Evolutionary conservation across 2,888 invertebrate species (phyloP).

Genomic region (Epirrita christyi): DNA sequence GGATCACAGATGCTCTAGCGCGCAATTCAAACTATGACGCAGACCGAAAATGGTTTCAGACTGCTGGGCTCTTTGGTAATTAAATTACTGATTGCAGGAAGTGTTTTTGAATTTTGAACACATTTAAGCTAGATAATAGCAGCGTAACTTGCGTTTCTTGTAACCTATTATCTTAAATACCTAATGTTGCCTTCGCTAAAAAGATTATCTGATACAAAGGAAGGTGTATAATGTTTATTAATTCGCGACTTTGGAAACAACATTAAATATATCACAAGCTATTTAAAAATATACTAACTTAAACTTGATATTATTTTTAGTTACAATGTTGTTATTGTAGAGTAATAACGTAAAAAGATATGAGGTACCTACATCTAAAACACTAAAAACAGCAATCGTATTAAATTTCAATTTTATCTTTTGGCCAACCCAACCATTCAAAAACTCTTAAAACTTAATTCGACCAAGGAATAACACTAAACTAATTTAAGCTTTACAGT

Average conservation of each 20-base stretch:
- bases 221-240: too few relatives aligned
- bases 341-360: too few relatives aligned
- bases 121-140: neutral
- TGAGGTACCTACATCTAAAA: too few relatives aligned
- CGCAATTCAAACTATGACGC: constrained; percentile 49
- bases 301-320: too few relatives aligned
- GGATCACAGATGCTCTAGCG: constrained; percentile 43
- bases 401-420: constrained; percentile 19
- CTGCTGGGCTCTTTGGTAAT: constrained; percentile 25
- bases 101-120: neutral
- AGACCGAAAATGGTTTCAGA: constrained; percentile 21
- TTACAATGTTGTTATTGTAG: too few relatives aligned
- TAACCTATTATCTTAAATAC: neutral
- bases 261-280: too few relatives aligned
- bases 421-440: constrained; percentile 10
- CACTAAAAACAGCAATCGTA: neutral
- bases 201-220: too few relatives aligned
- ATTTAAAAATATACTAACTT: too few relatives aligned
- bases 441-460: constrained; percentile 22
- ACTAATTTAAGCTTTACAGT: constrained; percentile 14
- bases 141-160: neutral
- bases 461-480: constrained; percentile 21
- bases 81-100: neutral
- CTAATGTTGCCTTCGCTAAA: too few relatives aligned
- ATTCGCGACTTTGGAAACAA: too few relatives aligned